phyloP scores from a whole-genome alignment of 2,888 invertebrate genomes.

The Dasysyrphus tricinctus region DNA sequence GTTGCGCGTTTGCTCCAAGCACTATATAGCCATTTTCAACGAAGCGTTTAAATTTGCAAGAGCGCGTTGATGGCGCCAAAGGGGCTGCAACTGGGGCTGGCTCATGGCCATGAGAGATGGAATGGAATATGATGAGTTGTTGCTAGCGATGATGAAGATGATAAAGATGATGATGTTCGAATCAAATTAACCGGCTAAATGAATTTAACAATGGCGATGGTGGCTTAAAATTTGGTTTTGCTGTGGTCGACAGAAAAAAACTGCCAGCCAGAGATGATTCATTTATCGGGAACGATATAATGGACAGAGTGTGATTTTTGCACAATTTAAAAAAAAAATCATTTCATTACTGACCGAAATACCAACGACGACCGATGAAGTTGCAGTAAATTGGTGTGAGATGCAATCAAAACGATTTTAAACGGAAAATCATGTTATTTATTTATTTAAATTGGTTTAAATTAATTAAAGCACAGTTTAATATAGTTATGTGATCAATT shows the following conservation, averaged over 20 bases:
- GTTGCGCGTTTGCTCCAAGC: constrained; percentile 1
- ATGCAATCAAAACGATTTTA: constrained; percentile 8
- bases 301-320: not conserved
- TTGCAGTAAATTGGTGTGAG: not conserved
- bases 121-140: not conserved
- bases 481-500: constrained; percentile 46
- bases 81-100: constrained; percentile 11
- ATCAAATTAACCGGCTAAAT: constrained; percentile 72
- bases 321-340: constrained; percentile 31
- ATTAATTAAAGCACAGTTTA: constrained; percentile 41
- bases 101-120: not conserved
- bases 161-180: constrained; percentile 55
- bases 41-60: constrained; percentile 55
- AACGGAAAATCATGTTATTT: constrained; percentile 53
- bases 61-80: constrained; percentile 17
- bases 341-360: not conserved
- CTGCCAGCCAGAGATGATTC: constrained; percentile 18
- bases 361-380: not conserved
- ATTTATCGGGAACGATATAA: constrained; percentile 33
- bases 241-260: constrained; percentile 25
- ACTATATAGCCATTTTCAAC: constrained; percentile 34
- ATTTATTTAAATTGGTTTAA: constrained; percentile 61
- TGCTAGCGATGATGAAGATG: constrained; percentile 24
- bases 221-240: constrained; percentile 61
- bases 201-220: constrained; percentile 67